Conservation (phyloP, 2,797 vertebrate genomes). For the Telmatherina bonti region DNA sequence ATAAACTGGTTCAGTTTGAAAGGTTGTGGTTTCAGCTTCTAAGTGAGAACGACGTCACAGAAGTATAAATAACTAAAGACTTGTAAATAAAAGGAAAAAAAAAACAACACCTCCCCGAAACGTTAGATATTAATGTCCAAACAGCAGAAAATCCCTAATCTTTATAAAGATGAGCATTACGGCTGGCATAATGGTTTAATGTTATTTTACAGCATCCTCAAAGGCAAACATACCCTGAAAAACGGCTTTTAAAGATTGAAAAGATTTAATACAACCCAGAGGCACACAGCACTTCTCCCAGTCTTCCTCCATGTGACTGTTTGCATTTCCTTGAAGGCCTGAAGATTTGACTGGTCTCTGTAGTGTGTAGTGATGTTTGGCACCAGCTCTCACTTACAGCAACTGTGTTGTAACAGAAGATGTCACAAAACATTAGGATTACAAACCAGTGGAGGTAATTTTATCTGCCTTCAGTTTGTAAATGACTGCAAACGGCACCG, state of each 20-base stretch:
- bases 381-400: not conserved
- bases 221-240: constrained; percentile 41
- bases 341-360: constrained; percentile 5
- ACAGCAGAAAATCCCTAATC: not conserved
- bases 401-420: not conserved
- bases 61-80: not conserved
- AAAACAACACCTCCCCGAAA: not conserved
- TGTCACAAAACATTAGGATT: not conserved
- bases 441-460: not conserved
- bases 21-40: accelerated
- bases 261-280: constrained; percentile 41
- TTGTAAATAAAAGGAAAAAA: not conserved
- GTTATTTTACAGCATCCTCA: constrained; percentile 46
- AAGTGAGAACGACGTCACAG: not conserved
- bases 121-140: not conserved
- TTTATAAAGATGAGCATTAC: constrained; percentile 21
- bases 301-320: constrained; percentile 49
- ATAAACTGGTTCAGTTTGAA: not conserved
- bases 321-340: constrained; percentile 33
- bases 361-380: constrained; percentile 13
- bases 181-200: constrained; percentile 13
- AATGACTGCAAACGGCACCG: not conserved
- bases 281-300: constrained; percentile 16
- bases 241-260: constrained; percentile 57
- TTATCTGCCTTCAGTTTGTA: not conserved